A percentile compares a stretch with the other conserved stretches of the same genome.
Conservation (phyloP, 2,888 invertebrate species). For the Meiosimyza platycephala region DNA sequence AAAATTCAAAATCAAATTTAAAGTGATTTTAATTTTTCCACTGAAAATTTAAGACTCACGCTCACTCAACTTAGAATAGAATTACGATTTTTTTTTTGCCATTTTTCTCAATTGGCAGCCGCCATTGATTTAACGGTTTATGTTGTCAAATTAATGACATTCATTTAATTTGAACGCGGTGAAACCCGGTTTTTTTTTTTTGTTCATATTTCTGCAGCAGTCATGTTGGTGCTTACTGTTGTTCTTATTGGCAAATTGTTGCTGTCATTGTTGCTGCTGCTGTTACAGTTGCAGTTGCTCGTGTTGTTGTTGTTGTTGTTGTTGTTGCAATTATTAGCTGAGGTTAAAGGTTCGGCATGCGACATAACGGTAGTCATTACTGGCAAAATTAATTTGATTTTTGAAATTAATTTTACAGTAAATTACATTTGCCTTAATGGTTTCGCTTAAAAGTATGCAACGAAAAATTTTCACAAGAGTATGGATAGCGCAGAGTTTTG, state of each 20-base stretch:
- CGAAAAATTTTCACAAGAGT: too few relatives aligned
- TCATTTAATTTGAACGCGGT: conserved; percentile 49
- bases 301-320: conserved; percentile 33
- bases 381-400: neutral
- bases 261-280: conserved; percentile 51
- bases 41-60: conserved; percentile 21
- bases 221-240: conserved; percentile 38
- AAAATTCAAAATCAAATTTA: too few relatives aligned
- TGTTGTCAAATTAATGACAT: conserved; percentile 62
- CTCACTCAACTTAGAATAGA: conserved; percentile 25
- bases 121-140: conserved; percentile 40
- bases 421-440: too few relatives aligned
- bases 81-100: neutral
- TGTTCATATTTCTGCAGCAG: conserved; percentile 7
- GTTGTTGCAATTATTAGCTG: conserved; percentile 45
- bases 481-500: too few relatives aligned
- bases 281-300: conserved; percentile 43
- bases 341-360: conserved; percentile 43
- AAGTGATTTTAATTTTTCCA: conserved; percentile 7
- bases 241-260: conserved; percentile 41
- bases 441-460: too few relatives aligned
- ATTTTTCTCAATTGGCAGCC: conserved; percentile 17
- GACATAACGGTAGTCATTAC: conserved; percentile 4
- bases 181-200: conserved; percentile 5
- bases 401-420: too few relatives aligned